These are phyloP conservation scores for Falco naumanni DNA, from an alignment of 2,797 vertebrate genomes.

Conservation along the genomic window DNA sequence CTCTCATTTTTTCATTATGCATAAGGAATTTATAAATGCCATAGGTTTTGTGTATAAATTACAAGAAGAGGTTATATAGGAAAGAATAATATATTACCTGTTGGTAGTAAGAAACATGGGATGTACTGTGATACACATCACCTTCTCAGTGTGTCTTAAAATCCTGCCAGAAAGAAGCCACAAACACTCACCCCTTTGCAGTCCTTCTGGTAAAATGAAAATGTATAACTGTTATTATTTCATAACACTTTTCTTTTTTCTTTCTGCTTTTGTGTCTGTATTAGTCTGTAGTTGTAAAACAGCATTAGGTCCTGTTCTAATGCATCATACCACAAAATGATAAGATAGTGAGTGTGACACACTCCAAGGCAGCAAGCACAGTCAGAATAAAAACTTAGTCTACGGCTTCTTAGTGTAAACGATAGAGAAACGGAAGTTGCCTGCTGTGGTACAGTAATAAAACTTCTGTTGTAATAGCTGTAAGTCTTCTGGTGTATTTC, in stretches of 20 bases:
- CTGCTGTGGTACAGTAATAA: slow-evolving; percentile 3
- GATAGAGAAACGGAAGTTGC: background rate
- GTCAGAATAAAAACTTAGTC: background rate
- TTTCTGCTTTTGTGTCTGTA: background rate
- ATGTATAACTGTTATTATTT: background rate
- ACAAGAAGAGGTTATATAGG: background rate
- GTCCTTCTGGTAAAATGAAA: background rate
- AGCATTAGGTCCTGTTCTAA: background rate
- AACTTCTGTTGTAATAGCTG: background rate
- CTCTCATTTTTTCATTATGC: background rate
- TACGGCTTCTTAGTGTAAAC: background rate
- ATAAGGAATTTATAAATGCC: background rate
- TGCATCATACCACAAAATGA: background rate
- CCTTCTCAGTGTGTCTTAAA: background rate
- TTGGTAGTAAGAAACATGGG: background rate
- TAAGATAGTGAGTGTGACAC: background rate
- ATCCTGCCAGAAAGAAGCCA: background rate
- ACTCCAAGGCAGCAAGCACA: background rate
- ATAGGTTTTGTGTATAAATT: background rate
- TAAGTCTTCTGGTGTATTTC: background rate
- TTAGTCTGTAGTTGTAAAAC: background rate
- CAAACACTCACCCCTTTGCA: background rate
- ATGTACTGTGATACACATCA: background rate
- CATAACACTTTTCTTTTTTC: background rate
- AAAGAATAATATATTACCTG: background rate